Evolutionary conservation across 1,140 invertebrate species (phyloP).

Genomic region (Drosophila repleta): DNA sequence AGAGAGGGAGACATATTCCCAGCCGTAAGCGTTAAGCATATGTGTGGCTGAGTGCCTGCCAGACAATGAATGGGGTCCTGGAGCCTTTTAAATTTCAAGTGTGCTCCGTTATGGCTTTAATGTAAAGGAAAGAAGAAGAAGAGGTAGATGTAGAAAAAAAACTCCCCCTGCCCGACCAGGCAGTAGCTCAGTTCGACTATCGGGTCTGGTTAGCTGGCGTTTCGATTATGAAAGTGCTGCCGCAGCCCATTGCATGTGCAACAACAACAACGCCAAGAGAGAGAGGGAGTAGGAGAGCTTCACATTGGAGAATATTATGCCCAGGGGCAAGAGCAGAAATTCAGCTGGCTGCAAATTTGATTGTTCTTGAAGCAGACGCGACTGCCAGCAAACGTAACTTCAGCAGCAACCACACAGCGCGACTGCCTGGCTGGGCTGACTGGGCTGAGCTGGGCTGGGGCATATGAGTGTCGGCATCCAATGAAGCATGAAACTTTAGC

Average conservation of each 20-base stretch:
- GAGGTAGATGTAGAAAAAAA: too few species aligned
- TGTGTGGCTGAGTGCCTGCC: constrained; percentile 64
- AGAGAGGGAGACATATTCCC: constrained; percentile 45
- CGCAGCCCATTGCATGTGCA: constrained; percentile 31
- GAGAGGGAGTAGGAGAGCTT: neutral
- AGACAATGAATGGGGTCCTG: constrained; percentile 48
- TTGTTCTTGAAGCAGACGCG: constrained; percentile 65
- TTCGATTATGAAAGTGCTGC: constrained; percentile 79
- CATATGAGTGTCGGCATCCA: constrained; percentile 33
- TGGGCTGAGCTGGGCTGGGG: too few species aligned
- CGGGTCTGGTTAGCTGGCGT: constrained; percentile 48
- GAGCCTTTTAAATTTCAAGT: constrained; percentile 71
- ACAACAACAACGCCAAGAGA: constrained; percentile 17
- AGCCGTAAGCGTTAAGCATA: constrained; percentile 70
- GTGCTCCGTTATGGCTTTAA: constrained; percentile 61
- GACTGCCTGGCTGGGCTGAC: too few species aligned
- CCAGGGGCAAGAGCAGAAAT: constrained; percentile 52
- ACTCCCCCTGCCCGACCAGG: neutral
- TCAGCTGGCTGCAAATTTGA: constrained; percentile 75
- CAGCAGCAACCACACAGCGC: neutral
- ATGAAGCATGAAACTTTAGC: constrained; percentile 81
- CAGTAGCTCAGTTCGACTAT: constrained; percentile 41
- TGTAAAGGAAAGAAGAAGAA: constrained; percentile 19
- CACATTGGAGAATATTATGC: constrained; percentile 55
- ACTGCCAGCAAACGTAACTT: constrained; percentile 48